Conservation (phyloP, 92 coral and sea anemone species). For the Pocillopora grandis region DNA sequence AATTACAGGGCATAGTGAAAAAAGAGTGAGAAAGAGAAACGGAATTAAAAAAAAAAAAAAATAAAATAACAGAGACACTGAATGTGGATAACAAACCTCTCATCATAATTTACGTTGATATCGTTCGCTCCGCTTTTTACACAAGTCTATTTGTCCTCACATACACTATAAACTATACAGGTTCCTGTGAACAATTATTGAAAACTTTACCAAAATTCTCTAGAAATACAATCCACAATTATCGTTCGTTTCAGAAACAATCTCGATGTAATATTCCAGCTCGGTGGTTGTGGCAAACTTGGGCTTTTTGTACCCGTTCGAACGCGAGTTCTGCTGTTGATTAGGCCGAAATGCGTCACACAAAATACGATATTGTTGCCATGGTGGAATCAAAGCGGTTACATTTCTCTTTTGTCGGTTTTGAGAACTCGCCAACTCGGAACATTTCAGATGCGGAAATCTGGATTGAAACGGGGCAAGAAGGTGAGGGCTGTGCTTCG, state of each 20-base stretch:
- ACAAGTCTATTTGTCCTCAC: too few relatives aligned
- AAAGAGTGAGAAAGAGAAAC: too few relatives aligned
- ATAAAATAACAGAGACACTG: too few relatives aligned
- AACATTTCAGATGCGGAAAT: slow-evolving; percentile 22
- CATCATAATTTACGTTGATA: too few relatives aligned
- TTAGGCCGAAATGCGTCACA: slow-evolving; percentile 37
- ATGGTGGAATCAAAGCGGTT: background rate
- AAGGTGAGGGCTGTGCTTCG: slow-evolving; percentile 5
- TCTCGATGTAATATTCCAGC: slow-evolving; percentile 32
- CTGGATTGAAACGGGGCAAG: slow-evolving; percentile 23
- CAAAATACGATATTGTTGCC: slow-evolving; percentile 36
- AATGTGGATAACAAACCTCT: too few relatives aligned
- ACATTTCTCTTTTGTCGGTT: background rate
- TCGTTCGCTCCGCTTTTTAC: too few relatives aligned
- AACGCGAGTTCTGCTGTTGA: background rate
- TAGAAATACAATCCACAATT: background rate
- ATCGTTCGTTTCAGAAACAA: slow-evolving; percentile 21
- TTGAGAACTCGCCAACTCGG: slow-evolving; percentile 5
- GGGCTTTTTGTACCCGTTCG: slow-evolving; percentile 19
- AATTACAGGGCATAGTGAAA: too few relatives aligned
- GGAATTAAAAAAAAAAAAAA: too few relatives aligned
- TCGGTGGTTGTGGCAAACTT: slow-evolving; percentile 33
- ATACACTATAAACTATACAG: too few relatives aligned
- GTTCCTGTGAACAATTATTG: background rate
- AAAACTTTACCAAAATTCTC: background rate